phyloP scores from a whole-genome alignment of 2,888 invertebrate species.

The Cheilosia variabilis region DNA sequence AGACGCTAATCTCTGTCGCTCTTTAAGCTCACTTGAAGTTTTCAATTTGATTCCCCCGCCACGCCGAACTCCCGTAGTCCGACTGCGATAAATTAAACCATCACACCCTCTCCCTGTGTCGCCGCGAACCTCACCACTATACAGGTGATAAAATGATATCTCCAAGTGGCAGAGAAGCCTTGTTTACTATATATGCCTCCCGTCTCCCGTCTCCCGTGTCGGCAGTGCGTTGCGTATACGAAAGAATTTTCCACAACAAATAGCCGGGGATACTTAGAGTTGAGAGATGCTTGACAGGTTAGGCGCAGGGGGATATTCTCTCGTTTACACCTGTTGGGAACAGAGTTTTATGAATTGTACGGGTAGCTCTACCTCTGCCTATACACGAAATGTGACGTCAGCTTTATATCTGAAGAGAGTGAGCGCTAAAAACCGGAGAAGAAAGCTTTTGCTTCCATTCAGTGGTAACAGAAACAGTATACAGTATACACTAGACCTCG shows the following conservation, averaged over 20 bases:
- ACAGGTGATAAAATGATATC: conserved; percentile 48
- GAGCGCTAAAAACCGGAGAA: conserved; percentile 40
- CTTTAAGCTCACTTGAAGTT: conserved; percentile 10
- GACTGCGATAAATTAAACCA: conserved; percentile 29
- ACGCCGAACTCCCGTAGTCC: neutral
- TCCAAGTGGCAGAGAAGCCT: conserved; percentile 23
- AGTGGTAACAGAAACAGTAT: too few relatives aligned
- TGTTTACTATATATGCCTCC: conserved; percentile 29
- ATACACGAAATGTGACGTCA: conserved; percentile 44
- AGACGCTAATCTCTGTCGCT: conserved; percentile 36
- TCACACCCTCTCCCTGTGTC: conserved; percentile 39
- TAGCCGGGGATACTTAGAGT: conserved; percentile 15
- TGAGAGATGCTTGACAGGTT: conserved; percentile 33
- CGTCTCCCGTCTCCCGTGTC: too few relatives aligned
- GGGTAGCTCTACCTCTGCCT: neutral
- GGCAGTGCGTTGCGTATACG: neutral
- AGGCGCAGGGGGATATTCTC: conserved; percentile 34
- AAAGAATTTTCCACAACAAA: conserved; percentile 50
- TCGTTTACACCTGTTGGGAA: conserved; percentile 38
- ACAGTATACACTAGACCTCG: conserved; percentile 5
- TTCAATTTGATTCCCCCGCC: neutral
- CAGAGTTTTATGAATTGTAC: conserved; percentile 13
- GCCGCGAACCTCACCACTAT: too few relatives aligned
- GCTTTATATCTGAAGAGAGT: conserved; percentile 48
- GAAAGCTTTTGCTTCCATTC: conserved; percentile 56